Base-by-base conservation (phyloP, 2,797 vertebrate species). In the Galagoides demidoff region DNA sequence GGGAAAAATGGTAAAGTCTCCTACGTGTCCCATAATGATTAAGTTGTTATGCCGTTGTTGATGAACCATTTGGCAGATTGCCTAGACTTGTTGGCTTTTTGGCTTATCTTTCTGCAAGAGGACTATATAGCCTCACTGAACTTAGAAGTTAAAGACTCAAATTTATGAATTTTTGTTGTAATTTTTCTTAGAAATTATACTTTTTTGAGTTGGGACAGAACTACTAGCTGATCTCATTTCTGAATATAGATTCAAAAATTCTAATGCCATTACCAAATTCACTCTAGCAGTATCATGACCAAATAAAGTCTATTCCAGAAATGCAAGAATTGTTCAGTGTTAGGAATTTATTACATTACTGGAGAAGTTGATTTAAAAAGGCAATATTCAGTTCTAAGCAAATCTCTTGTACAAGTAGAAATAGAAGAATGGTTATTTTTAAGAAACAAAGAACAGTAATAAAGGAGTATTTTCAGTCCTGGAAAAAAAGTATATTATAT, bases 151-250 rank as follows among this genome's bases (percentile, higher is more conserved):
- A 49, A 37, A 82, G 86, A 10, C 7, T 82, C 29, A 89, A 34
- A 19, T 55, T 93, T 74, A 43, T 25, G 93, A 76, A 89, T 88
- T 4, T 16, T 92, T 43, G 13, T 85, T 49, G 39, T 83, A 29
- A 90, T 63, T 96, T 52, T 94, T 94, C 37, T 85, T 71, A 77
- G 52, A 95, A 92, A 93, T 57, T 81, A 7, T 74, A 70, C 70
- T 61, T 73, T 78, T 73, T 14, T 11, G 34, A 81, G 14, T 59
- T 17, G 4, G 34, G 14, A 90, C 57, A 92, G 55, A 85, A 39
- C 83, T 61, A 39, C 11, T 95, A 57, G 16, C 10, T 37, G 68
- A 27, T 90, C 29, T 84, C 7, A 66, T 89, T 95, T 92, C 59
- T 89, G 14, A 93, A 87, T 55, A 77, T 63, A 57, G 22, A 43